phyloP scores from a whole-genome alignment of 2,797 vertebrate genomes.

The Melanotaenia maccullochi region DNA sequence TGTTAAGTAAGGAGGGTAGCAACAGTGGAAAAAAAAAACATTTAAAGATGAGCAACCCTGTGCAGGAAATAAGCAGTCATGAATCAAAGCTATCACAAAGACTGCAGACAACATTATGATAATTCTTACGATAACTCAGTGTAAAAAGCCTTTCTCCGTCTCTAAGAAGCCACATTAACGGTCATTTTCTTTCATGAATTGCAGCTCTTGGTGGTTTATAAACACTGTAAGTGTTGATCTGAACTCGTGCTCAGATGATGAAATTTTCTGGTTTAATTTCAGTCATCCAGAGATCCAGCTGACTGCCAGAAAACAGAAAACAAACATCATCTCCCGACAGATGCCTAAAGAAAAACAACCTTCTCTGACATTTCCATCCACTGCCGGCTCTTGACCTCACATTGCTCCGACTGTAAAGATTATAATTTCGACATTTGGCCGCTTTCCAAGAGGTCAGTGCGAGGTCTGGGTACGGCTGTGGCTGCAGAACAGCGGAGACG shows the following conservation, averaged over 20 bases:
- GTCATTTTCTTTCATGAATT: background rate
- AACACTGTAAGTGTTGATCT: background rate
- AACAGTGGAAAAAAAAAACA: background rate
- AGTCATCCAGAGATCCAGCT: background rate
- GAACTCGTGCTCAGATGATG: background rate
- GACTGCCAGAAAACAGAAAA: conserved; percentile 7
- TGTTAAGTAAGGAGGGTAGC: background rate
- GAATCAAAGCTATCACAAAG: background rate
- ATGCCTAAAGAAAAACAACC: background rate
- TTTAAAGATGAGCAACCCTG: background rate
- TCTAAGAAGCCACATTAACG: background rate
- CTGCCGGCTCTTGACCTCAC: conserved; percentile 17
- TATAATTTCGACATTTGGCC: conserved; percentile 13
- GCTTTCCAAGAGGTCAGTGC: conserved; percentile 13
- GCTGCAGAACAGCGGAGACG: conserved; percentile 21
- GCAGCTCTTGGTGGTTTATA: accelerated
- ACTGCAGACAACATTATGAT: background rate
- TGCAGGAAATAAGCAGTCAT: background rate
- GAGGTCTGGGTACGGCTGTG: conserved; percentile 7
- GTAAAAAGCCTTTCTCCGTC: background rate
- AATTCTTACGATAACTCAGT: background rate
- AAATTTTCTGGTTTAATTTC: background rate
- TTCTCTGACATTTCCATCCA: conserved; percentile 23
- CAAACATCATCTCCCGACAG: conserved; percentile 12
- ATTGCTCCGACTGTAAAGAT: conserved; percentile 1